Evolutionary conservation across 2,888 invertebrate genomes (phyloP).

Genomic region (Anodontia alba): DNA sequence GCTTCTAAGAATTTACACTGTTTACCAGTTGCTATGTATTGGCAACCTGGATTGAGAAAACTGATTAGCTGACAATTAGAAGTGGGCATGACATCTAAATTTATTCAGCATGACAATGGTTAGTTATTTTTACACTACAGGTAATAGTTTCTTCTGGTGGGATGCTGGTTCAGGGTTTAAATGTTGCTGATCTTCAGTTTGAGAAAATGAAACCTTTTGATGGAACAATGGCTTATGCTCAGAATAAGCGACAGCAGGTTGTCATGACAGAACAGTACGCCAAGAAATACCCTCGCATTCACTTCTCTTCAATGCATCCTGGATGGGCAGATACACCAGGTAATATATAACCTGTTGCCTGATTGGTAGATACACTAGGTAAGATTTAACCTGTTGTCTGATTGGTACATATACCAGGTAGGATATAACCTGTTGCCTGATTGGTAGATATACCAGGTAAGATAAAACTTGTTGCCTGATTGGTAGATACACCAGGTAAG

Average conservation of each 20-base stretch:
- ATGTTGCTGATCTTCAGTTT: conserved; percentile 85
- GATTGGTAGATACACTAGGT: background rate
- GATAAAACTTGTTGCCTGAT: too few species aligned
- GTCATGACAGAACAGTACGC: conserved; percentile 85
- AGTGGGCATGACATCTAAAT: too few species aligned
- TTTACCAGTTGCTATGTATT: too few species aligned
- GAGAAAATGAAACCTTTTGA: conserved; percentile 85
- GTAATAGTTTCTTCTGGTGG: conserved; percentile 86
- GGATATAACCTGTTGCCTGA: too few species aligned
- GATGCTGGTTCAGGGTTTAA: conserved; percentile 85
- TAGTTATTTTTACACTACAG: conserved; percentile 67
- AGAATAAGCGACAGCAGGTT: conserved; percentile 86
- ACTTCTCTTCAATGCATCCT: conserved; percentile 86
- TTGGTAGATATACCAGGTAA: too few species aligned
- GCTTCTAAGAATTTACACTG: too few species aligned
- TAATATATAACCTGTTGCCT: conserved; percentile 49
- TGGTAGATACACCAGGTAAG: too few species aligned
- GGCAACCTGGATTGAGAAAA: too few species aligned
- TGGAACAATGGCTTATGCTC: conserved; percentile 86
- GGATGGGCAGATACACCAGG: conserved; percentile 86
- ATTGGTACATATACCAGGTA: too few species aligned
- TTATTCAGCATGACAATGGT: too few species aligned
- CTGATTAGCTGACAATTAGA: too few species aligned
- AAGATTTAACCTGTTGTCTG: background rate
- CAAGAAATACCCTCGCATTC: conserved; percentile 83